phyloP scores from a whole-genome alignment of 1,140 invertebrate genomes.

The Papilio machaon region DNA sequence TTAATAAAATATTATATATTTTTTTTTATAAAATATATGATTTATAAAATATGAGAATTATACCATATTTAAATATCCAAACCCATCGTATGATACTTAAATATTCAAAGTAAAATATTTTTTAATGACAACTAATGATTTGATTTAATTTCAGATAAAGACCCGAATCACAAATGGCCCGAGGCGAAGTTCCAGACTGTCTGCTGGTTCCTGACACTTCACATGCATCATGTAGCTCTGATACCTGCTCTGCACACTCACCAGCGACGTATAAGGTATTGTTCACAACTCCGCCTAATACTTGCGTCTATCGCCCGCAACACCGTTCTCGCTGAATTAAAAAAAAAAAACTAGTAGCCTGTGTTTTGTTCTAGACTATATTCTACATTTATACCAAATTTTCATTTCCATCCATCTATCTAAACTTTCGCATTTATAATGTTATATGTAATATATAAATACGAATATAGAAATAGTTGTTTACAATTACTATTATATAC shows the following conservation, averaged over 20 bases:
- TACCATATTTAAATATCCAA: not conserved
- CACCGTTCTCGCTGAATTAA: too few relatives aligned
- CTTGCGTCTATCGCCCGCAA: too few relatives aligned
- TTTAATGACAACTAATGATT: not conserved
- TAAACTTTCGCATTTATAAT: not conserved
- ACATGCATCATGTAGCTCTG: constrained; percentile 95
- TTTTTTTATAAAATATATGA: too few relatives aligned
- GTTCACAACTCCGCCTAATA: not conserved
- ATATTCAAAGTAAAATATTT: too few relatives aligned
- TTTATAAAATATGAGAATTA: not conserved
- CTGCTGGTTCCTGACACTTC: constrained; percentile 97
- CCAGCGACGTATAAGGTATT: constrained; percentile 85
- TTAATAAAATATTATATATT: too few relatives aligned
- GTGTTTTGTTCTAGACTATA: too few relatives aligned
- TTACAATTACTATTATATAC: too few relatives aligned
- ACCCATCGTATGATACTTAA: too few relatives aligned
- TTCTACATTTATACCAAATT: too few relatives aligned
- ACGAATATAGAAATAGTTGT: too few relatives aligned
- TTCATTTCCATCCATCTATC: too few relatives aligned
- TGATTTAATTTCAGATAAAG: constrained; percentile 67
- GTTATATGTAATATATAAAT: not conserved
- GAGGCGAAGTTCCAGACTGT: constrained; percentile 96
- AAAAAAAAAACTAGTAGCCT: too few relatives aligned
- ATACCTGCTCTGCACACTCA: constrained; percentile 95
- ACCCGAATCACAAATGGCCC: constrained; percentile 84